Base-by-base conservation (phyloP, 2,797 vertebrate species). In the Gobionotothen gibberifrons region DNA sequence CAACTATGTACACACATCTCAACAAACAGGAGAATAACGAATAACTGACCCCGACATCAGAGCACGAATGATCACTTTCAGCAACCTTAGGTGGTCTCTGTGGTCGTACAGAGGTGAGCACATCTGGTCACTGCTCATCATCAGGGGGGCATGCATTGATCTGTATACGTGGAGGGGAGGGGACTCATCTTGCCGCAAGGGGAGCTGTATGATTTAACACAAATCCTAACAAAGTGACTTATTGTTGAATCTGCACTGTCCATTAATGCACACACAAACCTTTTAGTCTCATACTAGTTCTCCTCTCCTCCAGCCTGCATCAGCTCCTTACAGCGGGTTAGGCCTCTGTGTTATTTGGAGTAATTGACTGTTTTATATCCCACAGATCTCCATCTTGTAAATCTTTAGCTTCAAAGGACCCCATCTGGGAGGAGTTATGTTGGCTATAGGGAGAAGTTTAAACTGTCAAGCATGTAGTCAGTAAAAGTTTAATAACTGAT, bases 81-180 rank as follows among this genome's bases (percentile, higher is more conserved):
- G 17, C 21, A 32, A 21, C 15, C 3, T 7, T 16, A 19, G 5
- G 4, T 1, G 1, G n/a, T 16, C 3, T 1, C 32, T 0, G 9
- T 14, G 16, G 9, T 13, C 1, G 17, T 9, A 11, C 60, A 74
- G 58, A 71, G 15, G 40, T 61, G 4, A 22, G 40, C 65, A 56
- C 71, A 76, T 83, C 70, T 73, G 73, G 42, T 5, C 65, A 2
- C 47, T 4, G 49, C 32, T 16, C 47, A 63, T 79, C 68, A 3
- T 36, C 32, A 4, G 10, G 21, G 3, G 40, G 48, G 42, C 29
- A 47, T 84, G 56, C 61, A 86, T 81, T 81, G 61, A 78, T 85
- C 58, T 92, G 92, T 84, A 87, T 86, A 93, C 92, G 92, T 93
- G 92, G 92, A 92, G 89, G 83, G 87, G 87, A 87, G 76, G 77